Evolutionary conservation across 2,888 invertebrate species (phyloP).

Genomic region (Eucera pruinosa): DNA sequence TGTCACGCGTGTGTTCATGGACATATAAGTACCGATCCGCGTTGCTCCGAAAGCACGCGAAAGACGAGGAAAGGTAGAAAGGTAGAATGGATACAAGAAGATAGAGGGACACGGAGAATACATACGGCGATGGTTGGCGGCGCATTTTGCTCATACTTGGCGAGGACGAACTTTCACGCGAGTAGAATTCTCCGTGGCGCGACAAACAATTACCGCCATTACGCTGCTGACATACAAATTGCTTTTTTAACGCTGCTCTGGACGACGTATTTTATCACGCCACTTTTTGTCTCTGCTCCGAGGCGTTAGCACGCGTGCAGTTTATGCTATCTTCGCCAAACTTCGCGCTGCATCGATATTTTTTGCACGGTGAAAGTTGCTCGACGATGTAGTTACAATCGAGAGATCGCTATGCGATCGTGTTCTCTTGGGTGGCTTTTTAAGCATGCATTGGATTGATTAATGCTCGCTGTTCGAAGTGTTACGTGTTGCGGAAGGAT

Average conservation of each 20-base stretch:
- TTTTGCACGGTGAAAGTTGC: slow-evolving; percentile 16
- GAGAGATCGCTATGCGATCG: neutral
- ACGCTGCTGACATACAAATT: slow-evolving; percentile 35
- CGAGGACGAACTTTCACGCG: slow-evolving; percentile 67
- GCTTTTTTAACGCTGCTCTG: slow-evolving; percentile 26
- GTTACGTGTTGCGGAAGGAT: neutral
- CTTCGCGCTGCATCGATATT: neutral
- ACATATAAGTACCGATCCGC: slow-evolving; percentile 74
- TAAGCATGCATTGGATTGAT: neutral
- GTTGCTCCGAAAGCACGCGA: slow-evolving; percentile 48
- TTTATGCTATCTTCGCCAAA: neutral
- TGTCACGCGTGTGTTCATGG: slow-evolving; percentile 67
- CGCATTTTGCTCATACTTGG: slow-evolving; percentile 67
- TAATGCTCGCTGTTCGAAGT: neutral
- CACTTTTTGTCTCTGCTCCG: neutral
- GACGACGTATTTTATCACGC: slow-evolving; percentile 10
- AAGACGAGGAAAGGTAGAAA: slow-evolving; percentile 43
- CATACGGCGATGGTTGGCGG: neutral
- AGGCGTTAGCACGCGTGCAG: neutral
- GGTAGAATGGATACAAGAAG: slow-evolving; percentile 29
- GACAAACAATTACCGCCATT: slow-evolving; percentile 55
- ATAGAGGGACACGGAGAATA: slow-evolving; percentile 24
- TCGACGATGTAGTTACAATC: neutral
- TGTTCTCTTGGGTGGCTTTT: neutral
- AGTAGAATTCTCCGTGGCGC: slow-evolving; percentile 54